These are phyloP conservation scores for Lipophrys pholis DNA, from an alignment of 2,113 vertebrate species.

Conservation along the genomic window DNA sequence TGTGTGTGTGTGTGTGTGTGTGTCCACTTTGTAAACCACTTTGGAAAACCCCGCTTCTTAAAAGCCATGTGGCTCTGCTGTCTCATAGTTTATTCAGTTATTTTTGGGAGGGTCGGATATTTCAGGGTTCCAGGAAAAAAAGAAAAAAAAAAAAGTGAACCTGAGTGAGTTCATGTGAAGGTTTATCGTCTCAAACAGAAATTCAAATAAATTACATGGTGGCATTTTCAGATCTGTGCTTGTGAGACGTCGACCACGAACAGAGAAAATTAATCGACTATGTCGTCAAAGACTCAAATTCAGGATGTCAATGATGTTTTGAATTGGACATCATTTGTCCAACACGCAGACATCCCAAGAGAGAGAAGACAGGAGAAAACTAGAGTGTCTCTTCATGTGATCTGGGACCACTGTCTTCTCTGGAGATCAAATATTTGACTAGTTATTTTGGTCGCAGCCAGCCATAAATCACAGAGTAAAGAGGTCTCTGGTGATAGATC, in stretches of 20 bases:
- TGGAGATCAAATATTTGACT: background rate
- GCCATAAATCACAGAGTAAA: background rate
- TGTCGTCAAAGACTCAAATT: background rate
- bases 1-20: slow-evolving; percentile 28
- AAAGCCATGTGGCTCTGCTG: slow-evolving; percentile 61
- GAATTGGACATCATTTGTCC: no score
- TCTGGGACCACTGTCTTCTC: background rate
- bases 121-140: slow-evolving; percentile 23
- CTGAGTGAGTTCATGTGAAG: slow-evolving; percentile 41
- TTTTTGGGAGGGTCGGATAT: slow-evolving; percentile 51
- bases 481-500: background rate
- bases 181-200: slow-evolving; percentile 42
- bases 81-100: slow-evolving; percentile 73
- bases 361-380: no score
- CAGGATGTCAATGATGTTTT: no score
- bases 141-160: slow-evolving; percentile 27
- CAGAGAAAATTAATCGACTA: background rate
- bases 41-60: slow-evolving; percentile 70
- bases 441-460: background rate
- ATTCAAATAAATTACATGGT: slow-evolving; percentile 32
- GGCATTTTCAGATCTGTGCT: slow-evolving; percentile 19
- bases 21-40: slow-evolving; percentile 56
- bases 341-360: no score
- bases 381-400: background rate
- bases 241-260: background rate